Base-by-base conservation (phyloP, 2,888 invertebrate species). In the Lutraria lutraria region DNA sequence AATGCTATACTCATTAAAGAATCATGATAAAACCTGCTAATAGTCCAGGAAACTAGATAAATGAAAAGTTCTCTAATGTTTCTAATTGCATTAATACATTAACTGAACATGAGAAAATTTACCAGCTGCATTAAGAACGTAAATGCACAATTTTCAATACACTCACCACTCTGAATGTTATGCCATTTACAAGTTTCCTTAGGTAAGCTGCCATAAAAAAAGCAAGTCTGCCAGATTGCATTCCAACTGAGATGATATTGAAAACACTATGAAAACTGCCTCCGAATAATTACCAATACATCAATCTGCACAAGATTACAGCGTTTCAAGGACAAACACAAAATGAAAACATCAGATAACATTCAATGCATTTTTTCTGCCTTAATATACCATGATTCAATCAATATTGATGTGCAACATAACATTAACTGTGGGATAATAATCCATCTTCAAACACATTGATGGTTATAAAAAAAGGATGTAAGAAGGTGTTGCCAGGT, bases 221-320 rank as follows among this genome's bases (percentile, higher is more conserved):
- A 68, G 3, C 12, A n/a, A 25, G n/a, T 8, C 63, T 12, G 25
- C 25, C 63, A n/a, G 63, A 68, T 25, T 25, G 25, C 63, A 68
- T 68, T 68, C 63, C 63, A 25, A 68, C 63, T 68, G 63, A 25
- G 63, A n/a, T 25, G 63, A 68, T 68, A n/a, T n/a, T 68, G 63
- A 68, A 68, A 68, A 68, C 56, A 56, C 15, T 25, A 68, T 68
- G 25, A 25, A 25, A 25, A 68, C 63, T 68, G 63, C n/a, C n/a
- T 6, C 25, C 3, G n/a, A 68, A 68, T 68, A 68, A 68, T 68
- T 12, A 6, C 25, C 63, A n/a, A n/a, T 25, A 13, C 63, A 68
- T 68, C 63, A 68, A 68, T 68, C 63, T 12, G 12, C 25, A 25
- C n/a, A 68, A 68, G 63, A 68, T 68, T 6, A 68, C 10, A 10